A percentile compares a stretch with the other conserved stretches of the same genome.
Conservation (phyloP, 2,113 vertebrate species). For the Microcebus tavaratra region DNA sequence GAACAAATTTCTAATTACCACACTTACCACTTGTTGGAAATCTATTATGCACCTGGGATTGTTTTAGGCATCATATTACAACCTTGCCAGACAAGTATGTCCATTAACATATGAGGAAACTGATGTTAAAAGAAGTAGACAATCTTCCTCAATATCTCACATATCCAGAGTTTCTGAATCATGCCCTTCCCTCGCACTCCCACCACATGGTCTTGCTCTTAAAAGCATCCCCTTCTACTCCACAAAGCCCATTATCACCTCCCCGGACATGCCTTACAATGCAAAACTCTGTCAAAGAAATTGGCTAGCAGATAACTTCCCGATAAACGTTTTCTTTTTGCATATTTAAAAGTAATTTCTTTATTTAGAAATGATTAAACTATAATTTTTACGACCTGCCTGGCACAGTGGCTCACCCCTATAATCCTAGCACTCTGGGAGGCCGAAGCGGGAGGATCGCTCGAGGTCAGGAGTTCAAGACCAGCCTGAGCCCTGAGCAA, state of each 20-base stretch:
- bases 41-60: not conserved
- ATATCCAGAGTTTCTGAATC: not conserved
- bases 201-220: not conserved
- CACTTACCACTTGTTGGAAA: not conserved
- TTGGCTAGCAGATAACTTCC: not conserved
- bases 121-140: not conserved
- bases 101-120: not conserved
- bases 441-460: too few relatives aligned
- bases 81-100: not conserved
- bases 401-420: too few relatives aligned
- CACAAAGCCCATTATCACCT: not conserved
- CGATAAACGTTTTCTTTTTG: not conserved
- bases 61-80: not conserved
- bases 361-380: not conserved
- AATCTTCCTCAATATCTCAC: not conserved
- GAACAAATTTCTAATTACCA: slow-evolving; percentile 38
- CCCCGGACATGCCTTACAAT: not conserved
- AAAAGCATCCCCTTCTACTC: not conserved
- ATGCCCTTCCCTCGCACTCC: not conserved
- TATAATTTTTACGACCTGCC: too few relatives aligned
- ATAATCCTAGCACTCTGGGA: too few relatives aligned
- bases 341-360: slow-evolving; percentile 30
- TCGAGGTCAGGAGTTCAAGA: too few relatives aligned
- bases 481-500: too few relatives aligned
- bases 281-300: not conserved